Conservation (phyloP, 2,113 vertebrate species). For the Trematocara marginatum region DNA sequence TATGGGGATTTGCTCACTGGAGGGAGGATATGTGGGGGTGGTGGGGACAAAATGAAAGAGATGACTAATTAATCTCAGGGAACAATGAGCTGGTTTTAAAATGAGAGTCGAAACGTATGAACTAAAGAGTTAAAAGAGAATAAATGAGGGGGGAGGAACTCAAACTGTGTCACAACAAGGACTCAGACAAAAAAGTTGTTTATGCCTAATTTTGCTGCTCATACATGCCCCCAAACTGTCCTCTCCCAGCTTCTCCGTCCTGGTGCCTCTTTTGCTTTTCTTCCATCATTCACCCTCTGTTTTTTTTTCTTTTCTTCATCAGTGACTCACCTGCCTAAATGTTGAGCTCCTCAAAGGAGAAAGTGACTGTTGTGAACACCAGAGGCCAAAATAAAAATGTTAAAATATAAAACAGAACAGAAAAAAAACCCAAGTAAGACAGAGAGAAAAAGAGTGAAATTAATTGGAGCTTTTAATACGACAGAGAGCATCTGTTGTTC, state of each 20-base stretch:
- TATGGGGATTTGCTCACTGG: slow-evolving; percentile 22
- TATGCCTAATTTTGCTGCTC: neutral
- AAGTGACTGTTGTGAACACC: neutral
- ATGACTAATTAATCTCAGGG: slow-evolving; percentile 55
- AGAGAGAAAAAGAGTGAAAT: neutral
- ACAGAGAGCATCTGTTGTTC: neutral
- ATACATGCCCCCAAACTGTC: neutral
- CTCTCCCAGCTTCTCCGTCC: neutral
- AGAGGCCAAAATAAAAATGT: neutral
- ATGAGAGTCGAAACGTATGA: neutral
- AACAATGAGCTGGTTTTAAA: neutral
- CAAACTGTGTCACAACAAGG: neutral
- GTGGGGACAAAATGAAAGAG: slow-evolving; percentile 16
- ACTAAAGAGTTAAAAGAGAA: neutral
- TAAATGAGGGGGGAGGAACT: neutral
- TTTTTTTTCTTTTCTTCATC: neutral
- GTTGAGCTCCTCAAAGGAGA: neutral
- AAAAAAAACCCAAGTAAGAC: neutral
- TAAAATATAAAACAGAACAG: neutral
- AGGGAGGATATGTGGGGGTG: slow-evolving; percentile 14
- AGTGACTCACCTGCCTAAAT: slow-evolving; percentile 37
- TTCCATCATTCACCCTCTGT: neutral
- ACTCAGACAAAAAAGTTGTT: neutral
- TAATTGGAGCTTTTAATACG: neutral
- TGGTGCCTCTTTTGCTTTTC: neutral